Conservation (phyloP, 2,888 invertebrate species). For the Agriopis leucophaearia region DNA sequence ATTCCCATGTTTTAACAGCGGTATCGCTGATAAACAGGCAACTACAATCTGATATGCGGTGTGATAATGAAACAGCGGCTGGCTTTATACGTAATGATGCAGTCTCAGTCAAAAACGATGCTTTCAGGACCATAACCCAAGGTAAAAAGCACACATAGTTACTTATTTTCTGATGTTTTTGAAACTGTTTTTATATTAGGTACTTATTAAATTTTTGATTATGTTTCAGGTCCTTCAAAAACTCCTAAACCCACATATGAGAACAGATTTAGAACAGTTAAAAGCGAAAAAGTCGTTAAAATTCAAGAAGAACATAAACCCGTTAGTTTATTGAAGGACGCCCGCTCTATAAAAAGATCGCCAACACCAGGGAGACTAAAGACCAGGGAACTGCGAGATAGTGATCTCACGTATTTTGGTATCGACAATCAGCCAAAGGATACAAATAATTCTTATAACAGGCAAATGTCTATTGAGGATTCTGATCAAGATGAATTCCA, state of each 20-base stretch:
- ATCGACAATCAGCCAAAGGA: constrained; percentile 53
- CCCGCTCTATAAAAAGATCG: constrained; percentile 60
- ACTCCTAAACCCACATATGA: constrained; percentile 31
- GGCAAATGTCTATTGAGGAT: constrained; percentile 48
- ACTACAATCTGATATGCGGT: constrained; percentile 63
- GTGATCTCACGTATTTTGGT: constrained; percentile 88
- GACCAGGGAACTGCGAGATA: constrained; percentile 84
- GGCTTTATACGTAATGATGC: constrained; percentile 54
- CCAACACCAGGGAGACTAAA: constrained; percentile 63
- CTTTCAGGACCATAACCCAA: constrained; percentile 66
- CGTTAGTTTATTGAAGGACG: constrained; percentile 48
- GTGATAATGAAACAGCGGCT: constrained; percentile 56
- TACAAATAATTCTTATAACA: constrained; percentile 42
- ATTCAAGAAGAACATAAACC: constrained; percentile 43
- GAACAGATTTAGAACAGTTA: constrained; percentile 37
- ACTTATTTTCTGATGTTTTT: constrained; percentile 14
- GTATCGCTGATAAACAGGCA: constrained; percentile 77
- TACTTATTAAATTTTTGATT: constrained; percentile 1
- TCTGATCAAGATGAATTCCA: constrained; percentile 67
- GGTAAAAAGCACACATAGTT: constrained; percentile 55
- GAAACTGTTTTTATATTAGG: not conserved
- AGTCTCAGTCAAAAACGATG: constrained; percentile 52
- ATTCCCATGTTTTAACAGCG: constrained; percentile 59
- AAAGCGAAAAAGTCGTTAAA: constrained; percentile 42
- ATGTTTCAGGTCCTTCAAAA: constrained; percentile 50